phyloP scores from a whole-genome alignment of 2,113 vertebrate genomes.

The Gasterosteus aculeatus region DNA sequence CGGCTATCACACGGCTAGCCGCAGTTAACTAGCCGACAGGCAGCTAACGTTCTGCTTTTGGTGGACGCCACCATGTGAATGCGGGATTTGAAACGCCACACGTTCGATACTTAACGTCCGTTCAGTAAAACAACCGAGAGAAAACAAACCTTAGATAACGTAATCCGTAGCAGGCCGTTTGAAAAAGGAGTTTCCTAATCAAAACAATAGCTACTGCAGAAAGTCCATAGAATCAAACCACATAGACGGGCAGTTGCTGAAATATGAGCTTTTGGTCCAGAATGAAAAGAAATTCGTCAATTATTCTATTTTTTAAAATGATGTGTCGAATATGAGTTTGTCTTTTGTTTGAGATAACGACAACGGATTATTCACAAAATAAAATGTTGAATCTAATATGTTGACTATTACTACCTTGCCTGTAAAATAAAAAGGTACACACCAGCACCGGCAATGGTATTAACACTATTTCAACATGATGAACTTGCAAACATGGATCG shows the following conservation, averaged over 20 bases:
- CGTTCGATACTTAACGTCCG: neutral
- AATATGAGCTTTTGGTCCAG: neutral
- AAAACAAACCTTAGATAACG: constrained; percentile 33
- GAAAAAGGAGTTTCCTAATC: constrained; percentile 38
- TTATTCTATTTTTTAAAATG: neutral
- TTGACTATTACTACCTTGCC: neutral
- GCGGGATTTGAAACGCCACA: neutral
- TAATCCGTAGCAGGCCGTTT: neutral
- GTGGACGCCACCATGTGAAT: neutral
- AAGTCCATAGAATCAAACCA: neutral
- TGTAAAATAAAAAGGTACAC: neutral
- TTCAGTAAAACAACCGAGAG: rapidly evolving
- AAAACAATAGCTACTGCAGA: constrained; percentile 66
- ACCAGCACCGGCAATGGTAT: neutral
- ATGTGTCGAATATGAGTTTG: neutral
- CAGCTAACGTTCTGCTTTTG: neutral
- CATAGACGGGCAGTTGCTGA: neutral
- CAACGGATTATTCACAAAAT: neutral
- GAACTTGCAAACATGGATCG: neutral
- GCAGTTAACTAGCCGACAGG: neutral
- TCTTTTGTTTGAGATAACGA: neutral
- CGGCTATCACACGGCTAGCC: too few species aligned
- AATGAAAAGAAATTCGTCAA: neutral
- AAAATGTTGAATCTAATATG: neutral
- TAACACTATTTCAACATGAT: neutral